Base-by-base conservation (phyloP, 2,113 vertebrate genomes). In the Epinephelus fuscoguttatus region DNA sequence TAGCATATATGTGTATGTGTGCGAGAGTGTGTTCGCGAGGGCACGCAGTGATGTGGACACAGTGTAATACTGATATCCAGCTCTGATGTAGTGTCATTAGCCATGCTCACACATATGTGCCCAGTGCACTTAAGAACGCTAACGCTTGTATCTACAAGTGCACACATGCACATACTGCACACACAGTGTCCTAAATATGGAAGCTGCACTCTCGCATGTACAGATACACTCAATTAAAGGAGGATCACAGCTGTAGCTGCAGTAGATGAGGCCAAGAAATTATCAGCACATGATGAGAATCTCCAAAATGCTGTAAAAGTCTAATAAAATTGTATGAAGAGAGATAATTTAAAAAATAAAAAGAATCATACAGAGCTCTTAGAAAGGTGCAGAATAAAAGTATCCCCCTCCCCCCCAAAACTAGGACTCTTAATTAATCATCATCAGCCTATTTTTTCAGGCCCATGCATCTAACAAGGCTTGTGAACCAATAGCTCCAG, bases 41-140 rank as follows among this genome's bases (percentile, higher is more conserved):
- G 19, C 25, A 63, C 27, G 45, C 18, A 10, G 50, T 56, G 23
- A 83, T 73, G 56, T 59, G 78, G 49, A 55, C 25, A 49, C 60
- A n/a, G 60, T 30, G 63, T 42, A 47, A 56, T 57, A 77, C 50
- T 50, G 55, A 69, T 79, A 70, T 42, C 37, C 21, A 53, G 40
- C 49, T 81, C 57, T 72, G 49, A 78, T 71, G 75, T 73, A 70
- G 75, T 79, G 66, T 63, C 52, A 56, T 17, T 27, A 57, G 47
- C 30, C 52, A 53, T 75, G 59, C 62, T 73, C 33, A 61, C 61
- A 85, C 63, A 80, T 70, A 81, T 75, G 67, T 62, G 49, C 40
- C 53, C 37, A 11, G 49, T 64, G 69, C 81, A 80, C 83, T 71
- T 62, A 64, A 78, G 47, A 70, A 33, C 55, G 57, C 59, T 27